These are phyloP conservation scores for Perca schrenkii DNA, from an alignment of 2,113 vertebrate species.

Conservation along the genomic window DNA sequence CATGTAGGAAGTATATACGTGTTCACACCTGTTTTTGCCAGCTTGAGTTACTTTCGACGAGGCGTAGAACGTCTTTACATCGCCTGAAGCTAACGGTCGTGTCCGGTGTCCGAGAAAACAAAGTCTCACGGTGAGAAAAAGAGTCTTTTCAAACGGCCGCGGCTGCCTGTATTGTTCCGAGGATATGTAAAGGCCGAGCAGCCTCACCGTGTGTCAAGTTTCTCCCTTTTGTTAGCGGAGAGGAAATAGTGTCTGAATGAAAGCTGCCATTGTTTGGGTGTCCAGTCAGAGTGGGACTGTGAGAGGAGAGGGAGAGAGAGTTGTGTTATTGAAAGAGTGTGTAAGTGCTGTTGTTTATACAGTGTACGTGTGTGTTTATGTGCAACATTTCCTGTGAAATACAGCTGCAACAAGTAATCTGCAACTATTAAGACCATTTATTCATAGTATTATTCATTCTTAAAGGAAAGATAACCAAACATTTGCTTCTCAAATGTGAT, in stretches of 20 bases:
- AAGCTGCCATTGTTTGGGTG: conserved; percentile 71
- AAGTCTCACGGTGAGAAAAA: conserved; percentile 26
- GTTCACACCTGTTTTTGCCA: too few relatives aligned
- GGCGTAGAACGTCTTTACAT: background rate
- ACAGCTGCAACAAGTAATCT: background rate
- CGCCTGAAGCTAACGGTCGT: background rate
- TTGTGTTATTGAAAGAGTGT: background rate
- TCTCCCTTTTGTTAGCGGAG: conserved; percentile 70
- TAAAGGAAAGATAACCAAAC: too few relatives aligned
- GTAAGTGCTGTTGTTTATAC: too few relatives aligned
- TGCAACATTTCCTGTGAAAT: background rate
- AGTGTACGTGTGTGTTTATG: too few relatives aligned
- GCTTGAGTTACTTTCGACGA: background rate
- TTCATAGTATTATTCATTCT: background rate
- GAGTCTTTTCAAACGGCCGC: conserved; percentile 21
- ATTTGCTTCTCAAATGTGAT: too few relatives aligned
- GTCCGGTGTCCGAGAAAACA: conserved; percentile 35
- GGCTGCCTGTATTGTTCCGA: conserved; percentile 3
- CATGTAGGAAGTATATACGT: too few relatives aligned
- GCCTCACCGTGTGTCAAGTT: conserved; percentile 62
- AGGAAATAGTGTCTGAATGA: conserved; percentile 74
- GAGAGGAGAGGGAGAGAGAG: background rate
- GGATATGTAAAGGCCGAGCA: conserved; percentile 34
- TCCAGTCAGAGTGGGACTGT: conserved; percentile 50
- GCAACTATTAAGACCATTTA: background rate